Percentiles rank a stretch among this genome's conserved stretches.
phyloP scores from a whole-genome alignment of 1,140 invertebrate genomes.

The Micrasema minimum region DNA sequence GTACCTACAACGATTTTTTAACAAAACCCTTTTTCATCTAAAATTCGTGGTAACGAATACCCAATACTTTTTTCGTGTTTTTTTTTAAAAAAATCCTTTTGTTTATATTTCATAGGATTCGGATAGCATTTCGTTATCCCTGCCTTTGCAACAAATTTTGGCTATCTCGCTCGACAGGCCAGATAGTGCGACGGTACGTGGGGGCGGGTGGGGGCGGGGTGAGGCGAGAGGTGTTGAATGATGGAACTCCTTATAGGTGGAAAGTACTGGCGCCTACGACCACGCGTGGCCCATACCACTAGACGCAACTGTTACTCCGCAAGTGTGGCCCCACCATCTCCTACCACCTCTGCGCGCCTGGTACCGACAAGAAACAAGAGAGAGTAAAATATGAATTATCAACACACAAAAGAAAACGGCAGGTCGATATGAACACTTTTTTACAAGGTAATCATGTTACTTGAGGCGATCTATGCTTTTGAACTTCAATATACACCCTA shows the following conservation, averaged over 20 bases:
- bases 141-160: conserved; percentile 8
- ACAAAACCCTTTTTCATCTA: too few species aligned
- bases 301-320: not conserved
- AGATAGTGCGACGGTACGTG: not conserved
- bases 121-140: not conserved
- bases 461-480: too few species aligned
- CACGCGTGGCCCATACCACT: conserved; percentile 37
- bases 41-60: too few species aligned
- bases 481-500: too few species aligned
- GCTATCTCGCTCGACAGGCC: conserved; percentile 14
- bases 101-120: too few species aligned
- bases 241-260: conserved; percentile 49
- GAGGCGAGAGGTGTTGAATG: conserved; percentile 21
- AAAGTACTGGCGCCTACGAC: conserved; percentile 48
- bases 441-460: too few species aligned
- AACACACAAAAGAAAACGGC: too few species aligned
- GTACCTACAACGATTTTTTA: too few species aligned
- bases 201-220: not conserved
- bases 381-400: too few species aligned
- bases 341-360: not conserved
- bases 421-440: too few species aligned
- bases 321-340: not conserved
- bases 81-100: too few species aligned
- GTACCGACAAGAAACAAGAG: not conserved
- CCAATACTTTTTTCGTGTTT: too few species aligned